A percentile compares a stretch with the other conserved stretches of the same genome.
These are phyloP conservation scores for Tyrophagus putrescentiae DNA, from an alignment of 1,140 invertebrate genomes.

Conservation along the genomic window DNA sequence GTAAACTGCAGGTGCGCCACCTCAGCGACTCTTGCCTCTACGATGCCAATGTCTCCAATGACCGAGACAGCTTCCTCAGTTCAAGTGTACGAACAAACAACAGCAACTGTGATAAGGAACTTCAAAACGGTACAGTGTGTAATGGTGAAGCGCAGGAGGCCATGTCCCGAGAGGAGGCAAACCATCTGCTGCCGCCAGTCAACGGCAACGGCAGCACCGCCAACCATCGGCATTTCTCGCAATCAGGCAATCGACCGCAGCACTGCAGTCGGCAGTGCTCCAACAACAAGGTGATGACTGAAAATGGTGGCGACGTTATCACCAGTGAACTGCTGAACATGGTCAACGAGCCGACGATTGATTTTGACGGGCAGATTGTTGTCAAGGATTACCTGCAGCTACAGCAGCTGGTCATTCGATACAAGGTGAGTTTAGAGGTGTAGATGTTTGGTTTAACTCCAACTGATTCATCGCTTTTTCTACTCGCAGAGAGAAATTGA, in stretches of 20 bases:
- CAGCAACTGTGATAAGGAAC: neutral
- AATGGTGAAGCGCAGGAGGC: neutral
- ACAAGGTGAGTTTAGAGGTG: too few species aligned
- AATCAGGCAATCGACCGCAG: neutral
- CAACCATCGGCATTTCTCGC: neutral
- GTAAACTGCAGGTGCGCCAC: neutral
- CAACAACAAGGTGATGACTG: neutral
- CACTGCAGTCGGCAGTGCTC: neutral
- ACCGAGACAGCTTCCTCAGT: neutral
- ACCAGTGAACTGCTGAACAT: neutral
- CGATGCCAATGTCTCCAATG: neutral
- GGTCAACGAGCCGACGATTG: neutral
- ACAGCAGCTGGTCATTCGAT: neutral
- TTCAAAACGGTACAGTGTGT: neutral
- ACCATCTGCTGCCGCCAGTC: neutral
- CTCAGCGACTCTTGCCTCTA: neutral
- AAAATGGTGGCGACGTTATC: neutral
- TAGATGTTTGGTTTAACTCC: too few species aligned
- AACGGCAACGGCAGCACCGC: neutral
- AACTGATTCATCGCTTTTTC: too few species aligned
- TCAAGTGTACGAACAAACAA: neutral
- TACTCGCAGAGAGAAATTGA: too few species aligned
- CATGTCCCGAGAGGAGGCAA: neutral
- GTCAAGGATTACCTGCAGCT: neutral
- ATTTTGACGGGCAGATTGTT: conserved; percentile 15